Conservation (phyloP, 2,888 invertebrate species). For the Galerucella pusilla region DNA sequence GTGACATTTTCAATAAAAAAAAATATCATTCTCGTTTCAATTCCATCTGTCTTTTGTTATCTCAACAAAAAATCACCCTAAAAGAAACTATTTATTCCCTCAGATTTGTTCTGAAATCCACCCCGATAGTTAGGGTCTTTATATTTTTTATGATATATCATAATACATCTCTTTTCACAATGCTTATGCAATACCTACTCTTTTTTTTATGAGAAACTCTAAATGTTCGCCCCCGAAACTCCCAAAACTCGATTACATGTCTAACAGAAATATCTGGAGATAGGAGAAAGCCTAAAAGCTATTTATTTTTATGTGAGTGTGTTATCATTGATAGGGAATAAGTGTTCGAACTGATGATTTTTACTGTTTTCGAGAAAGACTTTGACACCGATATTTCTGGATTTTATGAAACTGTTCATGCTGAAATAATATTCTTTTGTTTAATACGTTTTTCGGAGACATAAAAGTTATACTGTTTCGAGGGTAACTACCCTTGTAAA, state of each 20-base stretch:
- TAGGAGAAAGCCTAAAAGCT: slow-evolving; percentile 58
- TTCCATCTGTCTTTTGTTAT: slow-evolving; percentile 44
- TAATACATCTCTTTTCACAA: slow-evolving; percentile 62
- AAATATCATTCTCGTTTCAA: slow-evolving; percentile 34
- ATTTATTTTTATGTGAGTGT: slow-evolving; percentile 66
- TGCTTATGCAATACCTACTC: slow-evolving; percentile 61
- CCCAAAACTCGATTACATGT: slow-evolving; percentile 57
- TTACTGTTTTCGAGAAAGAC: slow-evolving; percentile 57
- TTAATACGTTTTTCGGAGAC: slow-evolving; percentile 11
- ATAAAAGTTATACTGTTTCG: slow-evolving; percentile 8
- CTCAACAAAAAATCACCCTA: slow-evolving; percentile 47
- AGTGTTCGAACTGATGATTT: slow-evolving; percentile 58
- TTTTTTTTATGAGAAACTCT: slow-evolving; percentile 63
- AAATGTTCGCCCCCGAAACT: slow-evolving; percentile 56
- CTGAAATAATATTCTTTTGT: slow-evolving; percentile 47
- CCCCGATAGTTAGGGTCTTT: slow-evolving; percentile 59
- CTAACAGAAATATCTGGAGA: slow-evolving; percentile 56
- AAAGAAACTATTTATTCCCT: slow-evolving; percentile 57
- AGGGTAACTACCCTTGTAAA: slow-evolving; percentile 4
- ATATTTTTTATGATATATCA: slow-evolving; percentile 64
- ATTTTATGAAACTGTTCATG: slow-evolving; percentile 49
- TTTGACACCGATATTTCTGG: slow-evolving; percentile 40
- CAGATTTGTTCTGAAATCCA: slow-evolving; percentile 60
- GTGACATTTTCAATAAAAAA: slow-evolving; percentile 30
- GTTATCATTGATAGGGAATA: slow-evolving; percentile 65